Evolutionary conservation across 37 sponge, comb jelly and placozoan genomes (phyloP).

Genomic region (Eunapius fragilis): DNA sequence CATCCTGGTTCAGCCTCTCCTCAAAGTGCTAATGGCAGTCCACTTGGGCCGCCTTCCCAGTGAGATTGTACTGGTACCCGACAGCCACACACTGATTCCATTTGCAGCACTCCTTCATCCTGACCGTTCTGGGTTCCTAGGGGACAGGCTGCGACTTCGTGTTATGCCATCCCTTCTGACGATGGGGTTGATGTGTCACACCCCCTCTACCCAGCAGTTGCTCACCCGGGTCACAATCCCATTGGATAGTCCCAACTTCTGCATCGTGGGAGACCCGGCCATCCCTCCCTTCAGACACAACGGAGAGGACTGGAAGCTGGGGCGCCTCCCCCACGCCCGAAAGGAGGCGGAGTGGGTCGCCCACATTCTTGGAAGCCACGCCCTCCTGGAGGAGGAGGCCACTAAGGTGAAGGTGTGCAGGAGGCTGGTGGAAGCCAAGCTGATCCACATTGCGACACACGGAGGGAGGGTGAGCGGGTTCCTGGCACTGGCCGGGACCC

Average conservation of each 20-base stretch:
- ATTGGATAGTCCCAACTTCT: slow-evolving; percentile 39
- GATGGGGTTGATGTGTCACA: slow-evolving; percentile 56
- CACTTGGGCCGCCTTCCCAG: background rate
- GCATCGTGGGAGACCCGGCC: slow-evolving; percentile 72
- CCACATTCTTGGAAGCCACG: slow-evolving; percentile 50
- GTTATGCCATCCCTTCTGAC: slow-evolving; percentile 69
- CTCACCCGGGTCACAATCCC: slow-evolving; percentile 36
- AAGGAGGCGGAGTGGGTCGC: slow-evolving; percentile 64
- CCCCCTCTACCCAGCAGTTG: slow-evolving; percentile 10
- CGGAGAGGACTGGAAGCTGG: slow-evolving; percentile 54
- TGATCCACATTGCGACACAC: slow-evolving; percentile 81
- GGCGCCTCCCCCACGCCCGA: slow-evolving; percentile 63
- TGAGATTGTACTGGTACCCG: slow-evolving; percentile 56
- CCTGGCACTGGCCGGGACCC: slow-evolving; percentile 58
- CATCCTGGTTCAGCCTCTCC: slow-evolving; percentile 38
- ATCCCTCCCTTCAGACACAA: slow-evolving; percentile 57
- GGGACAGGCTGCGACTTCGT: slow-evolving; percentile 55
- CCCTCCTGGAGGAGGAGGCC: slow-evolving; percentile 63
- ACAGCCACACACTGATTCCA: slow-evolving; percentile 68
- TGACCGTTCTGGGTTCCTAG: slow-evolving; percentile 40
- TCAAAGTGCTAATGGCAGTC: slow-evolving; percentile 22
- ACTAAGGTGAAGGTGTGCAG: slow-evolving; percentile 54
- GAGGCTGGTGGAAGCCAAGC: slow-evolving; percentile 47
- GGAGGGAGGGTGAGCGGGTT: slow-evolving; percentile 65
- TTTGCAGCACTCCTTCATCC: slow-evolving; percentile 49